A percentile compares a stretch with the other conserved stretches of the same genome.
These are phyloP conservation scores for Hetaerina americana DNA, from an alignment of 1,140 invertebrate species.

Conservation along the genomic window DNA sequence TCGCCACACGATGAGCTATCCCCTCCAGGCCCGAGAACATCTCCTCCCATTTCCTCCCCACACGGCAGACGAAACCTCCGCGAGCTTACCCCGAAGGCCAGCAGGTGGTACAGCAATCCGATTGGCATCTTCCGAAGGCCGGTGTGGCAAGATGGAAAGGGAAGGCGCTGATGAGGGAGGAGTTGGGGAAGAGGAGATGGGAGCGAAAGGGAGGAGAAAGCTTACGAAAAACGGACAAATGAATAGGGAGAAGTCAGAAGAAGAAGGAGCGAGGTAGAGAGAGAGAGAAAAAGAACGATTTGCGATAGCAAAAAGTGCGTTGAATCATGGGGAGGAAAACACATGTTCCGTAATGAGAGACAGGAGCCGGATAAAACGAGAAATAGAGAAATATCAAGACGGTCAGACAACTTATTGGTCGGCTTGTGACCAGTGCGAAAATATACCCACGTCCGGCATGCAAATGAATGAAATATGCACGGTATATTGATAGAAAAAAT, in stretches of 20 bases:
- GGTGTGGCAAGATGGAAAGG: background rate
- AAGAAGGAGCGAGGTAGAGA: background rate
- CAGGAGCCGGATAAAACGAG: too few species aligned
- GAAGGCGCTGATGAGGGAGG: background rate
- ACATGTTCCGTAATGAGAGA: too few species aligned
- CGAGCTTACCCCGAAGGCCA: background rate
- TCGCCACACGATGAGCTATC: too few species aligned
- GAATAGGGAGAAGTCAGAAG: background rate
- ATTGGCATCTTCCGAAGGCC: background rate
- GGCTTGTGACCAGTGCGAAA: too few species aligned
- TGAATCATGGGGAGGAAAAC: too few species aligned
- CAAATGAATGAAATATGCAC: too few species aligned
- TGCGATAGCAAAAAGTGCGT: too few species aligned
- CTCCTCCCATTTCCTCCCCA: background rate
- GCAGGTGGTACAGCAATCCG: background rate
- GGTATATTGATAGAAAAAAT: too few species aligned
- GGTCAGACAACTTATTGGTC: too few species aligned
- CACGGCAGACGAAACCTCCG: background rate
- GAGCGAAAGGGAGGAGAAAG: background rate
- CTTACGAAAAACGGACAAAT: background rate
- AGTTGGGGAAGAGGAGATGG: background rate
- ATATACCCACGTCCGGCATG: too few species aligned
- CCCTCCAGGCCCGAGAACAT: background rate
- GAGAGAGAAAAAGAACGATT: too few species aligned
- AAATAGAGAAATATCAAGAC: too few species aligned